Evolutionary conservation across 2,113 vertebrate species (phyloP).

Genomic region (Corvus hawaiiensis): DNA sequence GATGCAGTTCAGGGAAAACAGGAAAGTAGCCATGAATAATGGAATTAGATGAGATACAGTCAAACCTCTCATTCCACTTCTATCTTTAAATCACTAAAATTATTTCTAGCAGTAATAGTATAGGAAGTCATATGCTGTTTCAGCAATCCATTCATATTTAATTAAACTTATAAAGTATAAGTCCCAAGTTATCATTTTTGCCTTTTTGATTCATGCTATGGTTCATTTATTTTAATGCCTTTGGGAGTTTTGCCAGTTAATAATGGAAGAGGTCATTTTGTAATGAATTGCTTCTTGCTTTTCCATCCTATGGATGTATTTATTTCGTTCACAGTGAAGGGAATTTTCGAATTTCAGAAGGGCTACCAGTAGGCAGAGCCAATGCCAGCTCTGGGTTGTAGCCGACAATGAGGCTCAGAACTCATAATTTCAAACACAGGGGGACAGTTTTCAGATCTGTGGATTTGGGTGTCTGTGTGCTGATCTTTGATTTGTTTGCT

Average conservation of each 20-base stretch:
- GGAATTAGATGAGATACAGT: neutral
- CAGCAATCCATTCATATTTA: neutral
- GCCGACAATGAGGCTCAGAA: neutral
- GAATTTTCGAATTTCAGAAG: neutral
- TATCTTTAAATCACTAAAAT: neutral
- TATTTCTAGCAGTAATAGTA: neutral
- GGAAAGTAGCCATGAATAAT: neutral
- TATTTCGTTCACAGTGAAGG: neutral
- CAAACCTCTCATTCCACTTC: neutral
- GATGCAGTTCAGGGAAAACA: neutral
- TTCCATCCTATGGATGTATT: neutral
- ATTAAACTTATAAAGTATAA: slow-evolving; percentile 14
- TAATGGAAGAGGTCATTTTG: slow-evolving; percentile 28
- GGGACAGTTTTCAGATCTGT: neutral
- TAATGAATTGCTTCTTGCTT: neutral
- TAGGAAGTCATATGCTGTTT: neutral
- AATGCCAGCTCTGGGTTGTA: neutral
- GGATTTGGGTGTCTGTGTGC: neutral
- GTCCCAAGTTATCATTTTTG: slow-evolving; percentile 14
- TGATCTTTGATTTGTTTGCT: neutral
- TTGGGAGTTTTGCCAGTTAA: slow-evolving; percentile 23
- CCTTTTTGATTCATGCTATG: neutral
- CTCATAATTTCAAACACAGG: neutral
- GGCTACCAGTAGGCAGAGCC: neutral
- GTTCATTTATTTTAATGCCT: neutral